phyloP scores from a whole-genome alignment of 2,797 vertebrate genomes.

The Kryptopterus vitreolus region DNA sequence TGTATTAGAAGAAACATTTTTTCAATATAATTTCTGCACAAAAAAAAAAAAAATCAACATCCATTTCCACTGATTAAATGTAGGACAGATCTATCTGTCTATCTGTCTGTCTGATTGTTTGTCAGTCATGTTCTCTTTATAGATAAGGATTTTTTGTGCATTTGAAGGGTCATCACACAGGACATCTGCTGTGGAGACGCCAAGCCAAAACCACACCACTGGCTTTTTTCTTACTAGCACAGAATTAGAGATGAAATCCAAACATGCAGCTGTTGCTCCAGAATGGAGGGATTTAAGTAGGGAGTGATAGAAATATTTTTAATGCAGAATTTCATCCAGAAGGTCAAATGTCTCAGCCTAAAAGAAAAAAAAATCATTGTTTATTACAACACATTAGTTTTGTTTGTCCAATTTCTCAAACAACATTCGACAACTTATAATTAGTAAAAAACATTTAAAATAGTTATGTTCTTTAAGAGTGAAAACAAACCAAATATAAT shows the following conservation, averaged over 20 bases:
- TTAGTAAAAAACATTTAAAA: neutral
- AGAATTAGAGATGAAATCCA: constrained; percentile 65
- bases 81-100: neutral
- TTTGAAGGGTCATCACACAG: constrained; percentile 59
- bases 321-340: constrained; percentile 10
- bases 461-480: neutral
- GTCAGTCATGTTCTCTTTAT: neutral
- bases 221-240: constrained; percentile 31
- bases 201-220: constrained; percentile 63
- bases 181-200: constrained; percentile 61
- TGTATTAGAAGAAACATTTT: neutral
- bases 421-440: neutral
- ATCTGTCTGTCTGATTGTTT: no score
- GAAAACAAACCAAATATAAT: neutral
- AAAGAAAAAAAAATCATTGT: neutral
- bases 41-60: neutral
- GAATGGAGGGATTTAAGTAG: constrained; percentile 57
- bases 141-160: neutral
- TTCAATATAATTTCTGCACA: neutral
- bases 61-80: neutral
- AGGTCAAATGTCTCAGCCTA: neutral
- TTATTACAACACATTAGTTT: neutral
- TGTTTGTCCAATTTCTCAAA: neutral
- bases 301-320: constrained; percentile 24
- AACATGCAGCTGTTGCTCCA: constrained; percentile 69